phyloP scores from a whole-genome alignment of 2,113 vertebrate genomes.

The Bagarius yarrelli region DNA sequence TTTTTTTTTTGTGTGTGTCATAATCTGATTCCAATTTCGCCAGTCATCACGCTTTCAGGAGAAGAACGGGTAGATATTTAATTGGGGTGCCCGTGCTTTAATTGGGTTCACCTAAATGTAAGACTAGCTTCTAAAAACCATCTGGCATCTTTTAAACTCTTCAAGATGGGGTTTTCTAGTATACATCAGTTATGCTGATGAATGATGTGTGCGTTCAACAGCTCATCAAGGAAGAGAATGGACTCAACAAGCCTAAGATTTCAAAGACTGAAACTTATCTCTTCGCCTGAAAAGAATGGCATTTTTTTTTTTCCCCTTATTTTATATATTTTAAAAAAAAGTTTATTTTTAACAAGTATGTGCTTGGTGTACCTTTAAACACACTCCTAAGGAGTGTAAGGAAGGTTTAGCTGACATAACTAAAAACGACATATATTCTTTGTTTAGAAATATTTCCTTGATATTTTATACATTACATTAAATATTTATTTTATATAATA shows the following conservation, averaged over 20 bases:
- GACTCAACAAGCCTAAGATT: conserved; percentile 58
- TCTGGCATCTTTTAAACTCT: conserved; percentile 68
- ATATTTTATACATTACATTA: not conserved
- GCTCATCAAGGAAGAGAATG: conserved; percentile 58
- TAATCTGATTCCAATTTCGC: conserved; percentile 82
- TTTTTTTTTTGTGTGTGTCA: not conserved
- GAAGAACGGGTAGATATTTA: conserved; percentile 67
- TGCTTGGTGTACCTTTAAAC: conserved; percentile 59
- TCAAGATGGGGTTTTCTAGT: conserved; percentile 63
- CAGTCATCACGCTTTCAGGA: conserved; percentile 67
- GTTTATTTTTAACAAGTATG: conserved; percentile 51
- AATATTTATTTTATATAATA: not conserved
- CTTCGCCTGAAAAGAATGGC: conserved; percentile 50
- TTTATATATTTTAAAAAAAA: not conserved
- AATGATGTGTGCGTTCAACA: conserved; percentile 63
- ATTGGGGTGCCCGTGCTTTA: conserved; percentile 74
- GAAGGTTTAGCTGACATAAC: conserved; percentile 9
- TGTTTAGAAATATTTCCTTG: not conserved
- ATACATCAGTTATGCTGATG: conserved; percentile 66
- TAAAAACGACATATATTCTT: not conserved
- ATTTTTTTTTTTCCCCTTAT: not conserved
- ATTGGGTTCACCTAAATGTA: conserved; percentile 78
- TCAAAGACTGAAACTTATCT: conserved; percentile 63
- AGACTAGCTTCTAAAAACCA: conserved; percentile 71
- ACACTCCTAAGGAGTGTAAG: conserved; percentile 20